A percentile compares a stretch with the other conserved stretches of the same genome.
Conservation (phyloP, 2,797 vertebrate species). For the Gymnothorax reevesii region DNA sequence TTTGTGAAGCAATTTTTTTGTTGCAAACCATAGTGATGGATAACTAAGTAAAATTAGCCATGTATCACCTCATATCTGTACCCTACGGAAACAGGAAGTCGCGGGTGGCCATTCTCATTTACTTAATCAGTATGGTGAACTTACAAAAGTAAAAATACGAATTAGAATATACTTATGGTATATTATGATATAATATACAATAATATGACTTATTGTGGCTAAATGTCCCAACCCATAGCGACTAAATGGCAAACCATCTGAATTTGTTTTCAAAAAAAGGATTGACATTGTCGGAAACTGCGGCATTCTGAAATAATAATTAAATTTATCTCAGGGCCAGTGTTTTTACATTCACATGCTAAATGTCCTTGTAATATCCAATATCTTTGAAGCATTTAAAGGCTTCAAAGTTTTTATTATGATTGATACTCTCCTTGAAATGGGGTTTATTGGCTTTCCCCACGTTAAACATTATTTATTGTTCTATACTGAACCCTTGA, state of each 20-base stretch:
- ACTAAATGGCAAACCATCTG: not conserved
- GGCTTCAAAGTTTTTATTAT: not conserved
- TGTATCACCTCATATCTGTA: too few species aligned
- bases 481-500: not conserved
- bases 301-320: not conserved
- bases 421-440: conserved; percentile 11
- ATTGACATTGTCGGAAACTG: not conserved
- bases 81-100: too few species aligned
- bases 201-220: not conserved
- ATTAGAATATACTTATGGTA: too few species aligned
- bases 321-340: not conserved
- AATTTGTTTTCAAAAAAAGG: not conserved
- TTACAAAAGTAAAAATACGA: too few species aligned
- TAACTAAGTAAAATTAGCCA: too few species aligned
- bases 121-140: too few species aligned
- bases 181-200: too few species aligned
- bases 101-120: too few species aligned
- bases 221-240: not conserved
- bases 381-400: not conserved
- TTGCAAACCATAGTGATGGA: too few species aligned
- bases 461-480: not conserved
- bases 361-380: not conserved
- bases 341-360: not conserved
- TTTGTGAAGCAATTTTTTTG: too few species aligned
- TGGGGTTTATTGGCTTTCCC: not conserved